Base-by-base conservation (phyloP, 37 sponge, comb jelly and placozoan species). In the Eunapius fragilis region DNA sequence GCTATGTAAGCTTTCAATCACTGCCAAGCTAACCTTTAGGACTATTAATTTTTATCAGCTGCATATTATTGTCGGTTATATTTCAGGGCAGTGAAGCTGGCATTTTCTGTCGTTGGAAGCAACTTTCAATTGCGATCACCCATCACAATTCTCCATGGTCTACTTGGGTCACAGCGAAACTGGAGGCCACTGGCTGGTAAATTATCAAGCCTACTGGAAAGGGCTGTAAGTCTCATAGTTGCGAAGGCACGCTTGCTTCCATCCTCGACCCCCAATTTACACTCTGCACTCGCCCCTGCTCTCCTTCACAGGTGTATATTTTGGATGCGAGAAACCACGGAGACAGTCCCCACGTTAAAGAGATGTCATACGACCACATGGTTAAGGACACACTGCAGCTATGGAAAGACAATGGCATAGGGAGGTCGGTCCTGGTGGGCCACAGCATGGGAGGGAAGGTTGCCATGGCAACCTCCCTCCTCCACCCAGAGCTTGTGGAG, bases 401-500 rank as follows among this genome's bases (percentile, higher is more conserved):
- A 72, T 69, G 85, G 31, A 45, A 73, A 22, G 88, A 90, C 3
- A 67, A 85, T 2, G 37, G 38, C 37, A 38, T 88, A 0, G 73
- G 72, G 17, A 83, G 73, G 25, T 69, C 84, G 22, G 33, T 75
- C 68, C 78, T 96, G 71, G 45, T 96, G 36, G 84, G 98, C 45
- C 98, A 97, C 83, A 97, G 98, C 75, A 93, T 97, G 98, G 98
- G 98, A 2, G 98, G 98, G 0, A 87, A 81, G 80, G 82, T 87
- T 7, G 95, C 92, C 19, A 97, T 97, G 98, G 38, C 74, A 7
- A 84, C 89, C 25, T 87, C 96, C 32, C 92, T 95, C 14, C 24
- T 78, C 10, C 68, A 84, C n/a, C 92, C 96, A 10, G 70, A 82
- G 17, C 23, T 91, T 3, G 88, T 95, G 30, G 92, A 91, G 68